Evolutionary conservation across 2,113 vertebrate species (phyloP).

Genomic region (Heterotilapia buettikoferi): DNA sequence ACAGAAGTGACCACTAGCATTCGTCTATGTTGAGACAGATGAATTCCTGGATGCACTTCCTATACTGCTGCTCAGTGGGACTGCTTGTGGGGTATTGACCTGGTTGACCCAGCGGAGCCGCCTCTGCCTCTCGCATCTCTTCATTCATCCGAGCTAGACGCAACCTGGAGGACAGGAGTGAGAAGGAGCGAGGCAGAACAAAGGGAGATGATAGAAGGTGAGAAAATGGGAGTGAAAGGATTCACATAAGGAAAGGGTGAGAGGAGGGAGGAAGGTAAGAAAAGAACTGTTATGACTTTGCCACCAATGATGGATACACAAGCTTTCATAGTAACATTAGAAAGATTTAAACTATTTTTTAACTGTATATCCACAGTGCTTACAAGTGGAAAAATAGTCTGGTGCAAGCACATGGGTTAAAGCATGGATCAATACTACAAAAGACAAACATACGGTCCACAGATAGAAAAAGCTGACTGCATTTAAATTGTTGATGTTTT

Average conservation of each 20-base stretch:
- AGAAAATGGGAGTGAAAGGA: background rate
- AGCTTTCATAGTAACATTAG: background rate
- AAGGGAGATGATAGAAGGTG: background rate
- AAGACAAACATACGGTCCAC: background rate
- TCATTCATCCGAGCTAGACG: conserved; percentile 97
- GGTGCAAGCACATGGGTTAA: background rate
- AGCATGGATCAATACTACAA: background rate
- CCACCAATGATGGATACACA: background rate
- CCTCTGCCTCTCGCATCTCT: conserved; percentile 96
- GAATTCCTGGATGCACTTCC: conserved; percentile 96
- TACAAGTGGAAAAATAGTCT: background rate
- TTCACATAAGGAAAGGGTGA: background rate
- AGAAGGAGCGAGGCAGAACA: background rate
- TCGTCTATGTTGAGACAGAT: conserved; percentile 84
- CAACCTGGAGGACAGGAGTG: conserved; percentile 70
- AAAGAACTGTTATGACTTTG: background rate
- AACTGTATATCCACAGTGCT: background rate
- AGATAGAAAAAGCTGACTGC: background rate
- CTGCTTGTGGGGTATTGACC: conserved; percentile 94
- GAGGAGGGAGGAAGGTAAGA: background rate
- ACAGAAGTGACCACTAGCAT: conserved; percentile 55
- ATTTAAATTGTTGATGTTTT: background rate
- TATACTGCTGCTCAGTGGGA: conserved; percentile 96
- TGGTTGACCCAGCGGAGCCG: conserved; percentile 91
- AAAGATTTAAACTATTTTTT: background rate